phyloP scores from a whole-genome alignment of 1,140 invertebrate genomes.

The Conus betulinus region DNA sequence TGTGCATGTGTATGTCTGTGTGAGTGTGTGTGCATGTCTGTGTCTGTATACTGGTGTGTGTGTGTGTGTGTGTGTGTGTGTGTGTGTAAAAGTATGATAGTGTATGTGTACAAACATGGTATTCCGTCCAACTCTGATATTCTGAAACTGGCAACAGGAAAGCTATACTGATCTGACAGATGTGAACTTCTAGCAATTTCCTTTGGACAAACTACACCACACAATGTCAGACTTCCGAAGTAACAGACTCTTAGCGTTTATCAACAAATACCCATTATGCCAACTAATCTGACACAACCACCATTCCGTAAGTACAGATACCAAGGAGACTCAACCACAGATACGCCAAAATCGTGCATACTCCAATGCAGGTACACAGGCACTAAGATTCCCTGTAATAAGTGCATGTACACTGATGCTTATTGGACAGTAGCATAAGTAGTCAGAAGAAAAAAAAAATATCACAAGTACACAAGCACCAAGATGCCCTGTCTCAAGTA shows the following conservation, averaged over 20 bases:
- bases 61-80: too few relatives aligned
- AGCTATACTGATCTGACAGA: too few relatives aligned
- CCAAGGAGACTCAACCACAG: constrained; percentile 1
- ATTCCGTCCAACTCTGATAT: too few relatives aligned
- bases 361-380: constrained; percentile 23
- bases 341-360: background rate
- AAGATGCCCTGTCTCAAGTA: constrained; percentile 30
- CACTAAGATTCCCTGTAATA: constrained; percentile 29
- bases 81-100: too few relatives aligned
- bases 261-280: background rate
- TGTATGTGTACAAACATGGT: too few relatives aligned
- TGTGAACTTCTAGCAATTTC: too few relatives aligned
- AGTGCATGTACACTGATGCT: constrained; percentile 29
- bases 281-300: background rate
- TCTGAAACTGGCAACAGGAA: too few relatives aligned
- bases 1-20: too few relatives aligned
- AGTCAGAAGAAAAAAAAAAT: constrained; percentile 21
- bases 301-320: constrained; percentile 4
- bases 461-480: constrained; percentile 30
- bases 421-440: constrained; percentile 30
- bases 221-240: background rate
- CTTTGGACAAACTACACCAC: too few relatives aligned
- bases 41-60: too few relatives aligned
- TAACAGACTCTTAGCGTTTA: background rate
- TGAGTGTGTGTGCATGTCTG: too few relatives aligned